Evolutionary conservation across 2,888 invertebrate genomes (phyloP).

Genomic region (Stenichneumon culpator): DNA sequence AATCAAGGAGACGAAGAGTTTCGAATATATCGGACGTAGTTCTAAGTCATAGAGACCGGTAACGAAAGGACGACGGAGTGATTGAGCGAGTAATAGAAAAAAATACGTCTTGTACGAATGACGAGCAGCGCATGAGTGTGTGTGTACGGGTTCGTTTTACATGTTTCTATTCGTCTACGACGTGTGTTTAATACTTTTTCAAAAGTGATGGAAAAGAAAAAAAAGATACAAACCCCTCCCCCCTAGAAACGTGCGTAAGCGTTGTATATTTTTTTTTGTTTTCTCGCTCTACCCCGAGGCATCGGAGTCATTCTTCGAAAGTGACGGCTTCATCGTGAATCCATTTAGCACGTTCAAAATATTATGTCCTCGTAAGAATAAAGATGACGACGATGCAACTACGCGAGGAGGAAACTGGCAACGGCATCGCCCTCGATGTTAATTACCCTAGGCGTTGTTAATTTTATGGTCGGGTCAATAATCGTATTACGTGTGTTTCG

Average conservation of each 20-base stretch:
- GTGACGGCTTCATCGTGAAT: neutral
- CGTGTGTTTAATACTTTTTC: conserved; percentile 82
- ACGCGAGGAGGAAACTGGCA: neutral
- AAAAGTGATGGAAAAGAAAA: conserved; percentile 60
- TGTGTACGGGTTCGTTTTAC: conserved; percentile 76
- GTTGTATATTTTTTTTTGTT: conserved; percentile 27
- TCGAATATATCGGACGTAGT: conserved; percentile 71
- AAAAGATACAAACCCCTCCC: conserved; percentile 4
- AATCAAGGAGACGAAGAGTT: conserved; percentile 40
- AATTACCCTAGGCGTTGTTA: conserved; percentile 50
- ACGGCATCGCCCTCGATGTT: conserved; percentile 44
- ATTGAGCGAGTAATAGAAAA: conserved; percentile 47
- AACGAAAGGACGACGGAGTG: conserved; percentile 57
- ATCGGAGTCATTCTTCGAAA: conserved; percentile 22
- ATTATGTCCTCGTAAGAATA: neutral
- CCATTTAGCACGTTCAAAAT: neutral
- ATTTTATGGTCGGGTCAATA: conserved; percentile 52
- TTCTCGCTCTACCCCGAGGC: conserved; percentile 6
- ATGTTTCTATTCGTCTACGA: conserved; percentile 76
- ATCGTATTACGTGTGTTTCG: conserved; percentile 59
- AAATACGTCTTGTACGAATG: conserved; percentile 37
- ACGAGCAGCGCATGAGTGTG: conserved; percentile 34
- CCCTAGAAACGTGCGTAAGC: conserved; percentile 5
- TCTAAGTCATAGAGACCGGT: conserved; percentile 68
- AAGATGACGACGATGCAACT: neutral